Conservation (phyloP, 2,113 vertebrate genomes). For the Pangasianodon hypophthalmus region DNA sequence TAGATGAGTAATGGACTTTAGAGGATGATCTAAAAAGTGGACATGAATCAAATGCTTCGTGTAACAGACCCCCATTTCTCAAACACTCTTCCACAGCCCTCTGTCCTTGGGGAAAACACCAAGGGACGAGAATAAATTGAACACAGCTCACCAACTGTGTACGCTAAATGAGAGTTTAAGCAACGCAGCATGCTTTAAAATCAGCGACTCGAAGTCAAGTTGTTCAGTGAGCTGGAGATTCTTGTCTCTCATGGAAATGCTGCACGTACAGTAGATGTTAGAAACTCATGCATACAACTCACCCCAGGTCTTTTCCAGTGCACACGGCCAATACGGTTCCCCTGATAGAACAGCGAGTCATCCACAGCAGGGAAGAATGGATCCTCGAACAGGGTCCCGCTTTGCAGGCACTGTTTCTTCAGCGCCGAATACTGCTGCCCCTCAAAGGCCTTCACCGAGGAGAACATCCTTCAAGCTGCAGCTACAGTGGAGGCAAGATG, state of each 20-base stretch:
- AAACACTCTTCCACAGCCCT: not conserved
- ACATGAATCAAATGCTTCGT: not conserved
- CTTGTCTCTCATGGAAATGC: not conserved
- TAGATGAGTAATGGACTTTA: not conserved
- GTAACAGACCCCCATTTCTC: not conserved
- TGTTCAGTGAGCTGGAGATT: not conserved
- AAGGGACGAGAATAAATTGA: slow-evolving; percentile 38
- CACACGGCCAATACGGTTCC: slow-evolving; percentile 82
- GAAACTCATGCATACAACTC: slow-evolving; percentile 49
- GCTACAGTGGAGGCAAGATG: not conserved
- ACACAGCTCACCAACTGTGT: slow-evolving; percentile 20
- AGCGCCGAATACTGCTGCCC: slow-evolving; percentile 85
- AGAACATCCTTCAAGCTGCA: slow-evolving; percentile 85
- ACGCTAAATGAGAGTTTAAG: slow-evolving; percentile 14
- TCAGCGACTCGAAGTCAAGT: not conserved
- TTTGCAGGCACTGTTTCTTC: slow-evolving; percentile 88
- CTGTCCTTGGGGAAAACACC: slow-evolving; percentile 33
- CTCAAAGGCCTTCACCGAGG: slow-evolving; percentile 84
- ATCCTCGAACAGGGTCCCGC: slow-evolving; percentile 90
- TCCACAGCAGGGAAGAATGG: slow-evolving; percentile 83
- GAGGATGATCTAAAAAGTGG: not conserved
- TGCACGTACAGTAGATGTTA: not conserved
- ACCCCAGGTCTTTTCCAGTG: slow-evolving; percentile 93
- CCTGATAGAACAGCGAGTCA: slow-evolving; percentile 86
- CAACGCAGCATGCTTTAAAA: slow-evolving; percentile 23